Evolutionary conservation across 2,113 vertebrate species (phyloP).

Genomic region (Albula glossodonta): DNA sequence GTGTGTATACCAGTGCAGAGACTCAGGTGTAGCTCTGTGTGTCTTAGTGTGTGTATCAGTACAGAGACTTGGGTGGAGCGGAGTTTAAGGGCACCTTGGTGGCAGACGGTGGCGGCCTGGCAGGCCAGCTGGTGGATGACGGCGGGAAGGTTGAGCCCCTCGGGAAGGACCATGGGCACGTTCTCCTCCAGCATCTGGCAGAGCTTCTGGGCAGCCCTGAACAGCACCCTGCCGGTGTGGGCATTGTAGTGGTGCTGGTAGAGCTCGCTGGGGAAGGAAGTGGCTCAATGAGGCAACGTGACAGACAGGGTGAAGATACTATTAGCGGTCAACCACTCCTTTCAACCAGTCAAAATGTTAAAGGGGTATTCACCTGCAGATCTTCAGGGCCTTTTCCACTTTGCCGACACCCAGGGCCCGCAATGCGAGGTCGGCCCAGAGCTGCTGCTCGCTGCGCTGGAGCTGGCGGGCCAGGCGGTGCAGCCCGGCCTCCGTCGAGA

Average conservation of each 20-base stretch:
- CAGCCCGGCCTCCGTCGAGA: conserved; percentile 66
- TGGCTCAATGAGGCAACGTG: background rate
- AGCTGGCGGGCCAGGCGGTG: conserved; percentile 78
- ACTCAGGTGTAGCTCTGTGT: no score
- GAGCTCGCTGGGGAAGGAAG: conserved; percentile 63
- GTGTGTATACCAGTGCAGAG: no score
- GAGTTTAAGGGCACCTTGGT: conserved; percentile 71
- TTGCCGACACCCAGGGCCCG: conserved; percentile 77
- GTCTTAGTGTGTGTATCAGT: no score
- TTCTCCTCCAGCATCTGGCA: conserved; percentile 85
- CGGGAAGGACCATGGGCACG: conserved; percentile 73
- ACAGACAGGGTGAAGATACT: background rate
- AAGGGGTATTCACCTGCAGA: conserved; percentile 76
- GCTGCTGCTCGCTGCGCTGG: conserved; percentile 73
- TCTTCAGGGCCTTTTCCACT: conserved; percentile 77
- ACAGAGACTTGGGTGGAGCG: no score
- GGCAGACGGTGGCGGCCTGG: conserved; percentile 84
- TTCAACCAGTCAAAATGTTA: background rate
- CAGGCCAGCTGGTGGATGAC: conserved; percentile 81
- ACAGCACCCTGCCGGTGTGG: conserved; percentile 78
- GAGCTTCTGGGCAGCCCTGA: conserved; percentile 78
- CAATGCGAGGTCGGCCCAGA: conserved; percentile 78
- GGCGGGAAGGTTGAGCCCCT: conserved; percentile 76
- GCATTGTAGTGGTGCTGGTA: conserved; percentile 77
- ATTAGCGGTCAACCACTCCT: background rate